Percentiles rank a stretch among this genome's conserved stretches.
Conservation (phyloP, 2,797 vertebrate species). For the Choloepus didactylus region DNA sequence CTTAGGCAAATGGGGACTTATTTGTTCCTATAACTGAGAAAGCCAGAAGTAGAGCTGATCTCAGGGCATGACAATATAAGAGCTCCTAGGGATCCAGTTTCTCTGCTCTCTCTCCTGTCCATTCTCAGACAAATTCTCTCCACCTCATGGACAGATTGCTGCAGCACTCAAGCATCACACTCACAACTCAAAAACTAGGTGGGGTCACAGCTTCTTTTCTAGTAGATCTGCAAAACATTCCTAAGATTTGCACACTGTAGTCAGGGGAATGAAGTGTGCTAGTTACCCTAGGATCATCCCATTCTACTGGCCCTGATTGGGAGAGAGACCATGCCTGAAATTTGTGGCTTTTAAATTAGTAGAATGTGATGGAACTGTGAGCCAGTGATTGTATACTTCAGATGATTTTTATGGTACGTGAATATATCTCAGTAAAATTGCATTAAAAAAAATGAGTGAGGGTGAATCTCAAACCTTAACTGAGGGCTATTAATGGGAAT, state of each 20-base stretch:
- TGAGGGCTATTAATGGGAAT: not conserved
- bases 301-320: not conserved
- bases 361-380: no score
- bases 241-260: not conserved
- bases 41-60: not conserved
- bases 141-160: not conserved
- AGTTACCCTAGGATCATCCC: not conserved
- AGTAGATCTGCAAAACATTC: not conserved
- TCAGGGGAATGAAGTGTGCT: not conserved
- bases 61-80: not conserved
- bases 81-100: not conserved
- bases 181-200: not conserved
- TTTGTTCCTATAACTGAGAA: not conserved
- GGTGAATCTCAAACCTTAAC: not conserved
- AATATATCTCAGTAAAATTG: no score
- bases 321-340: not conserved
- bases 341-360: not conserved
- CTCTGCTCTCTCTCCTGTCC: not conserved
- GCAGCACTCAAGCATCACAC: not conserved
- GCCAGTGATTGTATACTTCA: no score
- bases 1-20: not conserved
- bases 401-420: no score
- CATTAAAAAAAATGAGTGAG: not conserved
- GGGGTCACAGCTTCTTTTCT: not conserved
- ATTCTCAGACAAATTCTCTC: constrained; percentile 23